Evolutionary conservation across 2,888 invertebrate species (phyloP), one percentile per base, ranked within the genome.

Genomic region (Biston betularia): DNA sequence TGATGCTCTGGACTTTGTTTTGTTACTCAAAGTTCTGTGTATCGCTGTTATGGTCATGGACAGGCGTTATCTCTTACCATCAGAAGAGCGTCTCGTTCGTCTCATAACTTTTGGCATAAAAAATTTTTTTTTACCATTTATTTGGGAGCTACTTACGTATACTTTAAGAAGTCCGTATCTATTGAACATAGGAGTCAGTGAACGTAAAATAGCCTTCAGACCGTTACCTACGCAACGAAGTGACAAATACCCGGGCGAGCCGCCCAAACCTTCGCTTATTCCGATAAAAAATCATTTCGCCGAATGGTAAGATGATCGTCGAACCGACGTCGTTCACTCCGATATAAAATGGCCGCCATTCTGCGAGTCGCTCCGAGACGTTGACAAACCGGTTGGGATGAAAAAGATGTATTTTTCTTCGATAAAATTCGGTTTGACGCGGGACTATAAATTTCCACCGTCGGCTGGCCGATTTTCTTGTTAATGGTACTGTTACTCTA

Each of bases 341-440:
- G 58, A 88, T 89, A 86, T 84, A 87, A 89, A 90, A 89, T 87
- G 87, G 79, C 74, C 65, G 80, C 84, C 89, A 89, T 91, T 91
- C 80, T 81, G 79, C 75, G 86, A 88, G 89, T 89, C 87, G 87
- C 82, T 81, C 71, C 60, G 61, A 76, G 92, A 92, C 92, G 80
- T 90, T 92, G 92, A 92, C 90, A 90, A 91, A 92, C 84, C 83
- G 86, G 77, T 80, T 68, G 74, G 85, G 82, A 87, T 86, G 88
- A 89, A 88, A 90, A 89, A 90, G 88, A 90, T 89, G 89, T 90
- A 90, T 90, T 89, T 89, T 75, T 83, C 85, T 78, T 78, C 89
- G 90, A 89, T 90, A 89, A 90, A 89, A 90, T 90, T 89, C 83
- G 86, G 70, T 74, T 74, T 81, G 83, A 83, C 81, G 72, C 55